These are phyloP conservation scores for Stigmatopora nigra DNA, from an alignment of 2,113 vertebrate species.

Conservation along the genomic window DNA sequence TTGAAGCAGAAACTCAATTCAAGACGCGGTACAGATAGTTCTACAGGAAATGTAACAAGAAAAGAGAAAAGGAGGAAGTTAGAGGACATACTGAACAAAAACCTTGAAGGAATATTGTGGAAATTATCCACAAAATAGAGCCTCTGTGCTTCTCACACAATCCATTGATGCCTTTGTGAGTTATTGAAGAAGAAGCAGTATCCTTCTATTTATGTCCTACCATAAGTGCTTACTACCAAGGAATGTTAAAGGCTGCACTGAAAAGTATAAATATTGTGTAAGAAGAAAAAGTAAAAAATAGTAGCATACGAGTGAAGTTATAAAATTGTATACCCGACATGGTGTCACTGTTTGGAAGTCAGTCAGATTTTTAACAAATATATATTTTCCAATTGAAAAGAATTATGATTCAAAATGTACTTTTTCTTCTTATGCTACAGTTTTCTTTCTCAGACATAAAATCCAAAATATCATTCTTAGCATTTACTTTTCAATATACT, in stretches of 20 bases:
- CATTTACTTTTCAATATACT: not conserved
- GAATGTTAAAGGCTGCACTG: not conserved
- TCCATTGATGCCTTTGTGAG: constrained; percentile 15
- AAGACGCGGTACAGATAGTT: constrained; percentile 6
- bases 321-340: not conserved
- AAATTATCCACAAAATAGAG: not conserved
- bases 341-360: not conserved
- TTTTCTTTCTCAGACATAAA: not conserved
- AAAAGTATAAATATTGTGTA: not conserved
- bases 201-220: constrained; percentile 25
- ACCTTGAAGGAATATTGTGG: constrained; percentile 14
- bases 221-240: constrained; percentile 46
- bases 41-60: not conserved
- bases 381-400: not conserved
- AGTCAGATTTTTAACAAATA: not conserved
- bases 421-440: not conserved
- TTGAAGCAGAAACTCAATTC: constrained; percentile 30
- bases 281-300: not conserved
- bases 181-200: constrained; percentile 23
- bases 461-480: not conserved
- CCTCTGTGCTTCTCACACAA: constrained; percentile 2
- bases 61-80: constrained; percentile 6
- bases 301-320: not conserved
- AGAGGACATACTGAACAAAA: constrained; percentile 19
- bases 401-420: not conserved